Evolutionary conservation across 1,140 invertebrate species (phyloP), one percentile per base, ranked within the genome.

Genomic region (Nomia melanderi): DNA sequence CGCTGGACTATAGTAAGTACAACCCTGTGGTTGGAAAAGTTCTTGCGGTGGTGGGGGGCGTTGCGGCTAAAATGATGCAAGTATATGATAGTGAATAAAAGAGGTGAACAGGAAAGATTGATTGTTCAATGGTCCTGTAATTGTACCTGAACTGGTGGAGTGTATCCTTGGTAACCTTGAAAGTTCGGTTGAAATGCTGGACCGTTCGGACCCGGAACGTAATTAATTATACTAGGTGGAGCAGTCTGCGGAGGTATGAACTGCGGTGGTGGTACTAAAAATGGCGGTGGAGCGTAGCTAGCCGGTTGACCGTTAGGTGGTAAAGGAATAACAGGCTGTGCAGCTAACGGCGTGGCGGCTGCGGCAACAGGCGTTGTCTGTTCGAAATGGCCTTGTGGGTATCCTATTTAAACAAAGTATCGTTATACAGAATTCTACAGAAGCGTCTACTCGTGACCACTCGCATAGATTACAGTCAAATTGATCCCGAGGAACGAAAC

Each of bases 21-120:
- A 94, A 50, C 93, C 93, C 76, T 92, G 92, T 0, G 92, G 92
- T 77, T 94, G 93, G 73, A 93, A 94, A 17, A 94, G 82, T 79
- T 94, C 94, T 81, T 93, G 93, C 1, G 93, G 93, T 27, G 92
- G 93, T 36, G 92, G 93, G 39, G 91, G 90, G 17, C 86, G 87
- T 64, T 88, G 87, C 59, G 88, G 79, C 84, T 88, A 41, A 27
- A 82, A 82, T 25, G 29, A 39, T 41, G 47, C 20, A 63, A 41
- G n/a, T 12, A 44, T 7, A n/a, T 60, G 53, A 25, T 60, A 33
- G n/a, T n/a, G n/a, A n/a, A n/a, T n/a, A n/a, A n/a, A n/a, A n/a
- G n/a, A n/a, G n/a, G n/a, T n/a, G n/a, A n/a, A n/a, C n/a, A n/a
- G n/a, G n/a, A n/a, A n/a, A n/a, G n/a, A n/a, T n/a, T n/a, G n/a